phyloP scores from a whole-genome alignment of 2,113 vertebrate species.

The Shinisaurus crocodilurus region DNA sequence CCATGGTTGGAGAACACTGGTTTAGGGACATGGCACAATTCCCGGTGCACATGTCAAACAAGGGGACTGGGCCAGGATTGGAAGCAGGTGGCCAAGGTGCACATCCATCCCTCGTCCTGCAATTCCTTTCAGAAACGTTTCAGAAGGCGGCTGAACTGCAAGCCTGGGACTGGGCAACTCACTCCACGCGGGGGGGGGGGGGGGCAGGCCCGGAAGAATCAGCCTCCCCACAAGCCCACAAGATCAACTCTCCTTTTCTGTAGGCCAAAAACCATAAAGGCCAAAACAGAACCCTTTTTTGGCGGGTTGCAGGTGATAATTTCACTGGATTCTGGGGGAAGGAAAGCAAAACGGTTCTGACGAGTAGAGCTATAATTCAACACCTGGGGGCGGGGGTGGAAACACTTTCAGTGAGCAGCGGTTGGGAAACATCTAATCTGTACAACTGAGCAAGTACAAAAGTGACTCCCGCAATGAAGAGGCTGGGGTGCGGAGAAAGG shows the following conservation, averaged over 20 bases:
- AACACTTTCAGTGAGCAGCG: not conserved
- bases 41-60: no score
- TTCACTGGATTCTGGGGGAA: no score
- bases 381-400: not conserved
- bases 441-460: not conserved
- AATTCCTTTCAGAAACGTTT: not conserved
- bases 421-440: not conserved
- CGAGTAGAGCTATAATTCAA: not conserved
- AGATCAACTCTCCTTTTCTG: no score
- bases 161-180: no score
- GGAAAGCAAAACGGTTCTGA: not conserved
- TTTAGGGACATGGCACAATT: no score
- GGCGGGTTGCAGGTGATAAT: not conserved
- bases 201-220: no score
- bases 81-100: not conserved
- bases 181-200: no score
- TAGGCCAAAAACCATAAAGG: no score
- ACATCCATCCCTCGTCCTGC: not conserved
- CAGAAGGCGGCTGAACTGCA: not conserved
- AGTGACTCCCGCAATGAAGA: not conserved
- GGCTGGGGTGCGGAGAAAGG: not conserved
- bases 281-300: no score
- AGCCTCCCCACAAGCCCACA: no score
- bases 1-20: no score
- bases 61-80: no score